Percentiles rank a stretch among this genome's conserved stretches.
Conservation (phyloP, 2,797 vertebrate species). For the Meda fulgida region DNA sequence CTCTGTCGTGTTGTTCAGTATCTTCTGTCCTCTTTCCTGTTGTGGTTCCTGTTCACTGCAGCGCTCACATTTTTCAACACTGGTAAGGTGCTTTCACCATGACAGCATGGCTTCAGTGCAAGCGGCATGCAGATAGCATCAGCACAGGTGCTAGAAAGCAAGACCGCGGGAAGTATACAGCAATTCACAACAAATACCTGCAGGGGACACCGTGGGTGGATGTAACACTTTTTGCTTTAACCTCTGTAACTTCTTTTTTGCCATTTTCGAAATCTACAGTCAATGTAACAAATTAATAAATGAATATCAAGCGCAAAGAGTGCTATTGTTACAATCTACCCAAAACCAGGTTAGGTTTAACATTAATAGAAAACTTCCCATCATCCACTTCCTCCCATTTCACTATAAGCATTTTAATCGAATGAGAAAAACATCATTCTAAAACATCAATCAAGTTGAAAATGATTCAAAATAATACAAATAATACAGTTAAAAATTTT, state of each 20-base stretch:
- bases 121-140: not conserved
- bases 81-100: not conserved
- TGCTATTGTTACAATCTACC: not conserved
- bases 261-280: not conserved
- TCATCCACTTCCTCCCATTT: not conserved
- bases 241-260: not conserved
- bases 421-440: not conserved
- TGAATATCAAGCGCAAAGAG: not conserved
- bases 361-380: not conserved
- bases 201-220: not conserved
- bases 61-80: not conserved
- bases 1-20: slow-evolving; percentile 42
- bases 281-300: not conserved
- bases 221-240: not conserved
- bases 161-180: not conserved
- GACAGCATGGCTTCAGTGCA: slow-evolving; percentile 1
- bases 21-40: slow-evolving; percentile 45
- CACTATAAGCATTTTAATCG: not conserved
- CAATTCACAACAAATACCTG: not conserved
- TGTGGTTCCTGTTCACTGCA: slow-evolving; percentile 7
- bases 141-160: slow-evolving; percentile 5
- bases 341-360: not conserved
- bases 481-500: not conserved
- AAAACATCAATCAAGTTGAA: not conserved
- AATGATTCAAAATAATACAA: no score